These are phyloP conservation scores for Rhincodon typus DNA, from an alignment of 2,797 vertebrate species.

Conservation along the genomic window DNA sequence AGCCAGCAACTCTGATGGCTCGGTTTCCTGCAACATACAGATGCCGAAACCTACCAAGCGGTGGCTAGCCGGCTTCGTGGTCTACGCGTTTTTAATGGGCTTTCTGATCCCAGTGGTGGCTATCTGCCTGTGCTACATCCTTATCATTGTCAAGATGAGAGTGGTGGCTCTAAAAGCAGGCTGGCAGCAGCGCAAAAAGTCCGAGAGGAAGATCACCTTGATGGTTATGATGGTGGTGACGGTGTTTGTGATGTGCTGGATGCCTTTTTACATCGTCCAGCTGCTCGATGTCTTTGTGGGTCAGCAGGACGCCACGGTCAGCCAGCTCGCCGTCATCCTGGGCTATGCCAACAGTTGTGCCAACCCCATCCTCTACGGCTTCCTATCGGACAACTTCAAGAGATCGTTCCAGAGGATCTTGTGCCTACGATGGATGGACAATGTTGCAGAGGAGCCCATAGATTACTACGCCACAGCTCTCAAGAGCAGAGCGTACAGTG, in stretches of 20 bases:
- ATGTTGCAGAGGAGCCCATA: constrained; percentile 74
- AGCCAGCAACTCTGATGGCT: constrained; percentile 74
- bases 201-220: constrained; percentile 79
- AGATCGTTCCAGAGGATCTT: constrained; percentile 80
- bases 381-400: constrained; percentile 83
- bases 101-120: constrained; percentile 81
- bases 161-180: constrained; percentile 80
- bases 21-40: constrained; percentile 80
- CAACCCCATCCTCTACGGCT: constrained; percentile 81
- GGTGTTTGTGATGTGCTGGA: constrained; percentile 86
- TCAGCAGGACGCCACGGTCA: constrained; percentile 76
- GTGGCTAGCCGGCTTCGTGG: constrained; percentile 77
- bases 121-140: constrained; percentile 81
- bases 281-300: constrained; percentile 77
- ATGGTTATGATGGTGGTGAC: constrained; percentile 88
- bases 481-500: constrained; percentile 77
- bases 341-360: constrained; percentile 85
- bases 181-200: constrained; percentile 82
- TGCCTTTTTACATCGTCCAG: constrained; percentile 85
- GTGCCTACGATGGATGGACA: constrained; percentile 83
- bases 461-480: constrained; percentile 85
- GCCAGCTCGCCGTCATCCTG: constrained; percentile 77
- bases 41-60: constrained; percentile 75
- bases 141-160: constrained; percentile 81
- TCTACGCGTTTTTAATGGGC: constrained; percentile 82